Percentiles rank a stretch among this genome's conserved stretches.
Evolutionary conservation across 2,113 vertebrate species (phyloP).

Genomic region (Channa maculata): DNA sequence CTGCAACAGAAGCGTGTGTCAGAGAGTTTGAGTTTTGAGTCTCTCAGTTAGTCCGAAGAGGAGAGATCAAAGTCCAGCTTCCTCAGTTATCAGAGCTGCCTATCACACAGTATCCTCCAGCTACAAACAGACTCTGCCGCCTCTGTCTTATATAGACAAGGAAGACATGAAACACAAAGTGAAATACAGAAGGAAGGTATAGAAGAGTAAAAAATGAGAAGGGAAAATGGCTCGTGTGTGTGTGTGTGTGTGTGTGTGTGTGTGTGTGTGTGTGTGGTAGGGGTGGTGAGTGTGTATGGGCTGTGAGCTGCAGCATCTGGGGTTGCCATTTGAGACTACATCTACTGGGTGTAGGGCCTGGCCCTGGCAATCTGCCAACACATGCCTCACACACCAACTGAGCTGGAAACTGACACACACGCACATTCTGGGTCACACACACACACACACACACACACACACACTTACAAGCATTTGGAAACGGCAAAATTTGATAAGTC

Average conservation of each 20-base stretch:
- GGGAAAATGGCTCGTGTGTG: not conserved
- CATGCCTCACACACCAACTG: constrained; percentile 51
- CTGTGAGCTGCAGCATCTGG: constrained; percentile 47
- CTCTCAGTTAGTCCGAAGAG: constrained; percentile 36
- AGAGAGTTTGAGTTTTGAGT: constrained; percentile 23
- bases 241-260: not conserved
- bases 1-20: constrained; percentile 9
- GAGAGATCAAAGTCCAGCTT: constrained; percentile 62
- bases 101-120: constrained; percentile 60
- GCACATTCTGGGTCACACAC: not conserved
- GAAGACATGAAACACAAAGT: constrained; percentile 30
- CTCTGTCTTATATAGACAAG: constrained; percentile 22
- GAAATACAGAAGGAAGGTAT: constrained; percentile 22
- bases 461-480: not conserved
- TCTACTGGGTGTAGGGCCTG: constrained; percentile 53
- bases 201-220: constrained; percentile 27
- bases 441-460: constrained; percentile 23
- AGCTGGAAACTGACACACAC: constrained; percentile 53
- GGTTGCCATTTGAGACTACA: constrained; percentile 59
- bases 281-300: constrained; percentile 33
- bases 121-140: constrained; percentile 41
- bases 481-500: constrained; percentile 28
- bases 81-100: constrained; percentile 56
- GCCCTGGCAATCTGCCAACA: constrained; percentile 56
- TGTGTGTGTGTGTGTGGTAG: not conserved